Base-by-base conservation (phyloP, 2,888 invertebrate genomes). In the Trichogramma dendrolimi region DNA sequence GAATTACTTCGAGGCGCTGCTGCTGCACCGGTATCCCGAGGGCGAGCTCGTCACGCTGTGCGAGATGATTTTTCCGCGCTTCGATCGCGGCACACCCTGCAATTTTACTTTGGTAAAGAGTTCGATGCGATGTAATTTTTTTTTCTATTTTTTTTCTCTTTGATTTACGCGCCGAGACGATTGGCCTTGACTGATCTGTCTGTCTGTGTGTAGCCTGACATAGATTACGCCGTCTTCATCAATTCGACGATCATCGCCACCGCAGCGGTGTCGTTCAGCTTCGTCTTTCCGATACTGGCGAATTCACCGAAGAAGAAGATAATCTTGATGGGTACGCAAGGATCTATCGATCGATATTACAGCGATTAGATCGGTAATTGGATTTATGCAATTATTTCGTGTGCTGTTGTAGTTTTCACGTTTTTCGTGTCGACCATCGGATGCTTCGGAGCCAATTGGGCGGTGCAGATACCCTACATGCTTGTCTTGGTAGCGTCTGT, bases 11-110 rank as follows among this genome's bases (percentile, higher is more conserved):
- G 79, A 81, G 50, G 69, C 68, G 62, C 69, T 73, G 5, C 75
- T 67, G 10, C 67, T 65, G 51, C 58, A 61, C 4, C 53, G 61
- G 11, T 70, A 70, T 61, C 68, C 70, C 38, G 53, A 66, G 7
- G 69, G 68, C 8, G 72, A 74, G 58, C 71, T 75, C 4, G 77
- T 80, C 27, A 78, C 76, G 61, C 75, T 83, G 61, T 82, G 83
- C 68, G 78, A 79, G 51, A 81, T 82, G 79, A 67, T 78, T 54
- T 66, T 72, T 57, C 71, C 70, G 43, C 55, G 58, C 1, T 14
- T 62, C 40, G 62, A 65, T 59, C 52, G 60, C 43, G 43, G 14
- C 14, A 14, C 61, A 48, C 52, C 57, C 6, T 63, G 64, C 55
- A 64, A 61, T 61, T 63, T 61, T 55, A 66, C 66, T 55, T 55